Evolutionary conservation across 2,888 invertebrate species (phyloP).

Genomic region (Dermolepida albohirtum): DNA sequence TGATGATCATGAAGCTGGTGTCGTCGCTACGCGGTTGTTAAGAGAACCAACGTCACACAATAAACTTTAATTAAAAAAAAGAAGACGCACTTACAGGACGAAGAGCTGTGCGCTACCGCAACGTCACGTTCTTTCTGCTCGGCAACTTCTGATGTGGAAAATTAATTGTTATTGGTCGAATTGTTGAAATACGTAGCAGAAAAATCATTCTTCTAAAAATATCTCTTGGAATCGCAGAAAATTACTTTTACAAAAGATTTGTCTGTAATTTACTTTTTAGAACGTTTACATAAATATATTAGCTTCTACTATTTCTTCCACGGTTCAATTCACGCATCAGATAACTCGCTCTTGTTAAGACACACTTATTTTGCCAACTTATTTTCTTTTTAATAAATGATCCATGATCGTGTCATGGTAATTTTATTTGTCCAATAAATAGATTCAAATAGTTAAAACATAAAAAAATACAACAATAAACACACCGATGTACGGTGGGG

Average conservation of each 20-base stretch:
- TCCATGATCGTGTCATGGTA: too few relatives aligned
- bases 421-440: too few relatives aligned
- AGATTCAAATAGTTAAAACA: too few relatives aligned
- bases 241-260: conserved; percentile 1
- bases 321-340: too few relatives aligned
- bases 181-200: conserved; percentile 32
- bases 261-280: background rate
- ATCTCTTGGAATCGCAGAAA: conserved; percentile 3
- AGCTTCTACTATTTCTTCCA: too few relatives aligned
- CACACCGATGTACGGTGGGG: too few relatives aligned
- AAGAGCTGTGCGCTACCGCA: conserved; percentile 5
- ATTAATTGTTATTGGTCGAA: conserved; percentile 34
- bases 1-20: conserved; percentile 6
- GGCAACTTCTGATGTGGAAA: conserved; percentile 15
- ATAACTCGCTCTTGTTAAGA: too few relatives aligned
- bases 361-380: too few relatives aligned
- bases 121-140: conserved; percentile 20
- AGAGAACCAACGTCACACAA: conserved; percentile 16
- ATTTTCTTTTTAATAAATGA: too few relatives aligned
- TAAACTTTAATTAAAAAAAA: conserved; percentile 33
- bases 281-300: too few relatives aligned
- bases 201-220: conserved; percentile 11
- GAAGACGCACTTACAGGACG: conserved; percentile 5
- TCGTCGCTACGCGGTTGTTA: conserved; percentile 22
- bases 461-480: too few relatives aligned